These are phyloP conservation scores for Notoglanidium macrostoma DNA, from an alignment of 2,797 vertebrate genomes.

Conservation along the genomic window DNA sequence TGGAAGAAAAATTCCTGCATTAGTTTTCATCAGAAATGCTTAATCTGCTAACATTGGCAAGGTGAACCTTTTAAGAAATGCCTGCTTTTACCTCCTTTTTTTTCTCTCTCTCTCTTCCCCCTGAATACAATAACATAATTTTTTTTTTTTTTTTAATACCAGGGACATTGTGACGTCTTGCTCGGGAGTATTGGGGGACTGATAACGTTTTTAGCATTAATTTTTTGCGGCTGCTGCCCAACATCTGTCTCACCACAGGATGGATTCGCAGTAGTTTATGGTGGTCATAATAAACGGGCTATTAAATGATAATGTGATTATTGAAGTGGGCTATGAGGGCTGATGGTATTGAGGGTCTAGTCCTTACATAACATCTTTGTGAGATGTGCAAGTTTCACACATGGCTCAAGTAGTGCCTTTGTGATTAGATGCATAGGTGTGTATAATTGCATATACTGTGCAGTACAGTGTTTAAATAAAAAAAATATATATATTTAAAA, in stretches of 20 bases:
- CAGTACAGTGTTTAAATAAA: neutral
- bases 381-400: neutral
- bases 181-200: neutral
- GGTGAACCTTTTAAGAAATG: neutral
- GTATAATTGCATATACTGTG: neutral
- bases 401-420: neutral
- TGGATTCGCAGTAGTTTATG: neutral
- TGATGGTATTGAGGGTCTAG: neutral
- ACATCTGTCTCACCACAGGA: neutral
- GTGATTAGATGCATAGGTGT: neutral
- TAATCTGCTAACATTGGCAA: neutral
- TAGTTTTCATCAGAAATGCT: neutral
- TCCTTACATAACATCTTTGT: neutral
- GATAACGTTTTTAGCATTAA: neutral
- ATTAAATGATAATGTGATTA: neutral
- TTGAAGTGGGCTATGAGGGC: neutral
- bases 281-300: neutral
- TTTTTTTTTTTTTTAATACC: neutral
- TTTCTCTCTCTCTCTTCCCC: neutral
- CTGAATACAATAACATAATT: neutral
- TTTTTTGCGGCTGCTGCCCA: neutral
- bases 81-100: neutral
- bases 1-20: neutral
- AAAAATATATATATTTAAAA: neutral
- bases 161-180: neutral